Evolutionary conservation across 1,140 invertebrate genomes (phyloP).

Genomic region (Caenorhabditis latens): DNA sequence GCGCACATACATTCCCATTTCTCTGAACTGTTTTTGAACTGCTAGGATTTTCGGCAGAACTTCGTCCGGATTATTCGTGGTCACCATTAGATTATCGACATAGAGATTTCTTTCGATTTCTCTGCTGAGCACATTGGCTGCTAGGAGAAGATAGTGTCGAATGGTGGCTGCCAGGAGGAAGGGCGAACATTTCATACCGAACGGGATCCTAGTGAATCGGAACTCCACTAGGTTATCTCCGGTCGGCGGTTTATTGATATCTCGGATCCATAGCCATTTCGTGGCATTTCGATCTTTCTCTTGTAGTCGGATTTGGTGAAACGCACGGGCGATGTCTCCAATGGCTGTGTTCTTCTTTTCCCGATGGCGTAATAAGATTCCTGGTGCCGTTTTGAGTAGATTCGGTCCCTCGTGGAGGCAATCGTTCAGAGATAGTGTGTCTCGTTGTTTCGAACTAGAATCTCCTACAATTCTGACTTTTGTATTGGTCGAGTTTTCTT

Average conservation of each 20-base stretch:
- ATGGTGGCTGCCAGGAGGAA: constrained; percentile 59
- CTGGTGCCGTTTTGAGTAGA: constrained; percentile 54
- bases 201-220: constrained; percentile 61
- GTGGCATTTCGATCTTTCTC: constrained; percentile 63
- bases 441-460: constrained; percentile 71
- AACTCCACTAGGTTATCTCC: constrained; percentile 27
- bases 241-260: constrained; percentile 1
- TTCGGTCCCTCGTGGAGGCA: constrained; percentile 65
- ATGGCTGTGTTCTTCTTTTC: constrained; percentile 43
- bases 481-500: constrained; percentile 68
- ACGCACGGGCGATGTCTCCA: constrained; percentile 65
- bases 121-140: background rate
- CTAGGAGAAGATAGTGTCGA: constrained; percentile 45
- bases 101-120: constrained; percentile 59
- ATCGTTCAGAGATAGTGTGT: constrained; percentile 75
- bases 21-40: background rate
- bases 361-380: constrained; percentile 57
- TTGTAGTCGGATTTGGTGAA: constrained; percentile 62
- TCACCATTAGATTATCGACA: constrained; percentile 59
- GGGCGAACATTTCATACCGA: constrained; percentile 62
- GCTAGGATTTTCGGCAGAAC: background rate
- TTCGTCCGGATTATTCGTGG: constrained; percentile 19
- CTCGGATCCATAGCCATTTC: constrained; percentile 64
- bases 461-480: constrained; percentile 78
- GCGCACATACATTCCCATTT: background rate